These are phyloP conservation scores for Malurus alboscapulatus DNA, from an alignment of 2,113 vertebrate genomes.

Conservation along the genomic window DNA sequence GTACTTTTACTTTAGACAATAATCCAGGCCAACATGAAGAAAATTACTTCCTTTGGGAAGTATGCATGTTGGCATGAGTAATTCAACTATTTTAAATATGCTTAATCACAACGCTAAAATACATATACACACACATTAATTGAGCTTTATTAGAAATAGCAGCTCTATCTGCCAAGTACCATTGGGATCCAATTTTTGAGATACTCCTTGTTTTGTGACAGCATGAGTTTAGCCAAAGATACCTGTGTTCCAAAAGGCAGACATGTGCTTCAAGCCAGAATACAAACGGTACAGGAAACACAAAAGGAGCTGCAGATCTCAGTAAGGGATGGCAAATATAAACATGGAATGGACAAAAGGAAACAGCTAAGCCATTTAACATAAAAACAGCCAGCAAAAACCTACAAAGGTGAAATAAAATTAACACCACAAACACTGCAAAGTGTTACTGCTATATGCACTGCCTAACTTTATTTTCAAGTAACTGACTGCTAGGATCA, in stretches of 20 bases:
- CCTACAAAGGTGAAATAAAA: not conserved
- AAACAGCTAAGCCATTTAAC: not conserved
- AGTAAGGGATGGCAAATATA: not conserved
- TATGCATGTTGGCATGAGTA: not conserved
- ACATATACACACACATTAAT: not conserved
- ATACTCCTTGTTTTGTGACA: not conserved
- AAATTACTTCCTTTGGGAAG: not conserved
- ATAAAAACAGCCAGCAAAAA: not conserved
- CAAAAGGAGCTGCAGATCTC: not conserved
- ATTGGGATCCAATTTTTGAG: not conserved
- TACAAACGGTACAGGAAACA: not conserved
- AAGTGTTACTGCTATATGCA: not conserved
- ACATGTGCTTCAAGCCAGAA: not conserved
- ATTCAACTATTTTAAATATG: not conserved
- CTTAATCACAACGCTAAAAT: not conserved
- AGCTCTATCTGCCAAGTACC: not conserved
- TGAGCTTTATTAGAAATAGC: not conserved
- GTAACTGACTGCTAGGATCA: not conserved
- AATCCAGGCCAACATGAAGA: not conserved
- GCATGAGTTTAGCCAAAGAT: accelerated
- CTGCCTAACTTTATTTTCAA: not conserved
- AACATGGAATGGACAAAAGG: not conserved
- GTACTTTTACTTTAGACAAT: not conserved
- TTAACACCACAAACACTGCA: not conserved
- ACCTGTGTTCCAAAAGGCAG: not conserved